Evolutionary conservation across 2,797 vertebrate species (phyloP).

Genomic region (Phrynocephalus vlangalii): DNA sequence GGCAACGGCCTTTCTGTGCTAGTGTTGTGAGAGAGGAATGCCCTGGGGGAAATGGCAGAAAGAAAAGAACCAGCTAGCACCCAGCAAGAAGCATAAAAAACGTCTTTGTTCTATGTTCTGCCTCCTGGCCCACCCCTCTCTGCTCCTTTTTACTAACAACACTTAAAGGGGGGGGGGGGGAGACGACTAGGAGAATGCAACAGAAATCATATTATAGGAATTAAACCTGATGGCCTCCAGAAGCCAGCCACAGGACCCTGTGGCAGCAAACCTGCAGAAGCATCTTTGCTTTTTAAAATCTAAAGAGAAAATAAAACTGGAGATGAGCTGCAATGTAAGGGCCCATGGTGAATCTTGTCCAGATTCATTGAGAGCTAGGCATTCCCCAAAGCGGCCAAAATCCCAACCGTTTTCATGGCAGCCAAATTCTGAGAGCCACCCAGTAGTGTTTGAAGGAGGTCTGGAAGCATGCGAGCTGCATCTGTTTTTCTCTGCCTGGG

Average conservation of each 20-base stretch:
- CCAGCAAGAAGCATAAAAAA: not conserved
- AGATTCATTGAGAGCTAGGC: not conserved
- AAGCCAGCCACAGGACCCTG: not conserved
- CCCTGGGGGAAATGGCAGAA: not conserved
- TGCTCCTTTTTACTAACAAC: not conserved
- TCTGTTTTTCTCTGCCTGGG: not conserved
- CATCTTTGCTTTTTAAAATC: not conserved
- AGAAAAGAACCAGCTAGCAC: not conserved
- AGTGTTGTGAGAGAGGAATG: constrained; percentile 16
- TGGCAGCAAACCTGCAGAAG: not conserved
- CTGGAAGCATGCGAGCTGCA: too few species aligned
- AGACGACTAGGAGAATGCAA: not conserved
- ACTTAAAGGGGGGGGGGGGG: not conserved
- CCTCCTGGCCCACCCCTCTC: not conserved
- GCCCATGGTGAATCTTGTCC: not conserved
- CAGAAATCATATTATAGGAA: rapidly evolving
- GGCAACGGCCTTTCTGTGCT: not conserved
- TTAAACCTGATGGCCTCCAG: not conserved
- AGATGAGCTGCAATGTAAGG: not conserved
- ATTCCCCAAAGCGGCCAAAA: not conserved
- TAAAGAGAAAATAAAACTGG: not conserved
- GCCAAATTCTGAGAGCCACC: not conserved
- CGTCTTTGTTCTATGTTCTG: not conserved
- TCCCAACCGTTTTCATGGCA: not conserved
- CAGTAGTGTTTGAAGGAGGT: not conserved